These are phyloP conservation scores for Amphipoea lucens DNA, from an alignment of 2,888 invertebrate genomes.

Conservation along the genomic window DNA sequence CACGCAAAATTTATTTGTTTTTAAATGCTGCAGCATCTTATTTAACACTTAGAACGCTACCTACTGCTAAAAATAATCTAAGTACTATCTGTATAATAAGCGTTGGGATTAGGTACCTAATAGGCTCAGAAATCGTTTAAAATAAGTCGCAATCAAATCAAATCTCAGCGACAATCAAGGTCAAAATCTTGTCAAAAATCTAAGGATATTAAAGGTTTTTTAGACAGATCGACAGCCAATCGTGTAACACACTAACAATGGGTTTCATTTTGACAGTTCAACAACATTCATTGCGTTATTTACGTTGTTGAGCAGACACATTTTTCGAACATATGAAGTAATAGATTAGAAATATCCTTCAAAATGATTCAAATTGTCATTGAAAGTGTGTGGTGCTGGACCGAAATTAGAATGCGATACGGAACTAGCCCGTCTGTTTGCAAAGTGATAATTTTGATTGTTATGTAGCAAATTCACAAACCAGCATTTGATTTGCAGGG, in stretches of 20 bases:
- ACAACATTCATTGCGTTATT: no score
- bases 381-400: not conserved
- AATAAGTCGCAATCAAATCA: not conserved
- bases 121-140: not conserved
- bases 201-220: not conserved
- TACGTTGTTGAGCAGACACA: no score
- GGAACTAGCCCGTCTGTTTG: not conserved
- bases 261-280: no score
- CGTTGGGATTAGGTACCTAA: no score
- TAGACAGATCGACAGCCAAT: no score
- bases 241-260: no score
- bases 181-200: not conserved
- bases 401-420: not conserved
- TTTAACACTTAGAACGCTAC: not conserved
- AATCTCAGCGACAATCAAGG: not conserved
- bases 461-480: not conserved
- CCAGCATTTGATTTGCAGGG: not conserved
- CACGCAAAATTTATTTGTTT: not conserved
- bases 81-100: no score
- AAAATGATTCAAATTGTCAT: no score
- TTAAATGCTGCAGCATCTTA: not conserved
- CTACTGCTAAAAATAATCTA: not conserved
- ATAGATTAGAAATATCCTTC: no score
- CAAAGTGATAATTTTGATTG: not conserved
- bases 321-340: no score